Base-by-base conservation (phyloP, 2,797 vertebrate species). In the Rhinella marina region DNA sequence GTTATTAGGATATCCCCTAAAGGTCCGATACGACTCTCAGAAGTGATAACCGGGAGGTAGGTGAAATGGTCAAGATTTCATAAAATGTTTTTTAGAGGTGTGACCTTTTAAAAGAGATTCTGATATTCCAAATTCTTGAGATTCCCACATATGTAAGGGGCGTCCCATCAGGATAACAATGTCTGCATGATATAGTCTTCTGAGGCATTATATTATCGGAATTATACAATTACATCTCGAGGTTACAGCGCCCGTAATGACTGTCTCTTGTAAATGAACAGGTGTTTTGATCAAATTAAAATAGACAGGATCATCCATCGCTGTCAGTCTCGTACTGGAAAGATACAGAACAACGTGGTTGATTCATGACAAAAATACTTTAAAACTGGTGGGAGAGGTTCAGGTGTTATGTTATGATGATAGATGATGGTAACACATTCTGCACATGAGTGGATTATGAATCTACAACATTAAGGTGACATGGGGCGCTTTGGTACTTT, bases 381-480 rank as follows among this genome's bases (percentile, higher is more conserved):
- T 19, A 59, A 57, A 79, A 79, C 52, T 79, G 25, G 56, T 59
- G 25, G 78, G 56, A 59, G 78, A 80, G 21, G 78, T 80, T 59
- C 78, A 80, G 78, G 56, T 61, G 56, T 41, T 59, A 61, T 61
- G 78, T 80, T 32, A 80, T 54, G 73, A 77, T 77, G 73, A 77
- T 77, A 52, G 73, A 77, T 77, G 73, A 52, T 12, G n/a, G 73
- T 14, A 77, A 77, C 12, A 52, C 23, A 7, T 77, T 54, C 7
- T 77, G 73, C 73, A 77, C 50, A 52, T 77, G 73, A 77, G 73
- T 54, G 21, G 73, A 54, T 77, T 77, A 54, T 54, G 50, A 54
- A 77, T 77, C 73, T 77, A 77, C n/a, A 52, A 77, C 73, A 77
- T 77, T 77, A 77, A 77, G 73, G 12, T 52, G 73, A 77, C 73